phyloP scores from a whole-genome alignment of 2,888 invertebrate species.

The Dryadula phaetusa region DNA sequence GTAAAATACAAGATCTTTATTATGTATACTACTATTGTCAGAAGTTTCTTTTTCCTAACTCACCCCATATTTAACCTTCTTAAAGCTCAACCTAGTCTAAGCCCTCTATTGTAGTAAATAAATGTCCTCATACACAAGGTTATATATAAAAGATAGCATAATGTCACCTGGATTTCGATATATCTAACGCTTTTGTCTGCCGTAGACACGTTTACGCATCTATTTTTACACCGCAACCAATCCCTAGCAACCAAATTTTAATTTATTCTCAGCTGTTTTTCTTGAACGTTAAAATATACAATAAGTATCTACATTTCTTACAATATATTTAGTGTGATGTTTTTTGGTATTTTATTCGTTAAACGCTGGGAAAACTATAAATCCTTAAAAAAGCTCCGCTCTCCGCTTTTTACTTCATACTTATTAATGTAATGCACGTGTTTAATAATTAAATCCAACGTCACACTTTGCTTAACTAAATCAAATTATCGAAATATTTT shows the following conservation, averaged over 20 bases:
- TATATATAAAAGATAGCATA: neutral
- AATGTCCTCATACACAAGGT: conserved; percentile 1
- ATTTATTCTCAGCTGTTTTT: neutral
- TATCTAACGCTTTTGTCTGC: neutral
- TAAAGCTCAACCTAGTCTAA: neutral
- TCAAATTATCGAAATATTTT: too few relatives aligned
- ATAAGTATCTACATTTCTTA: neutral
- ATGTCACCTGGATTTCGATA: conserved; percentile 9
- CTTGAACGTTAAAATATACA: neutral
- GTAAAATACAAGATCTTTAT: neutral
- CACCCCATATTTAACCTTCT: conserved; percentile 13
- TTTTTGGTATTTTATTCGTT: conserved; percentile 1
- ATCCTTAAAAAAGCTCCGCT: too few relatives aligned
- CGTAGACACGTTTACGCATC: conserved; percentile 7
- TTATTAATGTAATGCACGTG: too few relatives aligned
- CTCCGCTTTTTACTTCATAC: too few relatives aligned
- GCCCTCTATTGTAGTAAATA: conserved; percentile 11
- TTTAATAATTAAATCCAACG: too few relatives aligned
- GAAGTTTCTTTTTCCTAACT: neutral
- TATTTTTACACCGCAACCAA: conserved; percentile 10
- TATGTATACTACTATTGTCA: neutral
- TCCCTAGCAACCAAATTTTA: neutral
- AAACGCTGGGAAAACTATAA: neutral
- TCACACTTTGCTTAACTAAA: too few relatives aligned
- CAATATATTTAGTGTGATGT: neutral